A percentile compares a stretch with the other conserved stretches of the same genome.
These are phyloP conservation scores for Atrina japonica DNA, from an alignment of 2,888 invertebrate genomes.

Conservation along the genomic window DNA sequence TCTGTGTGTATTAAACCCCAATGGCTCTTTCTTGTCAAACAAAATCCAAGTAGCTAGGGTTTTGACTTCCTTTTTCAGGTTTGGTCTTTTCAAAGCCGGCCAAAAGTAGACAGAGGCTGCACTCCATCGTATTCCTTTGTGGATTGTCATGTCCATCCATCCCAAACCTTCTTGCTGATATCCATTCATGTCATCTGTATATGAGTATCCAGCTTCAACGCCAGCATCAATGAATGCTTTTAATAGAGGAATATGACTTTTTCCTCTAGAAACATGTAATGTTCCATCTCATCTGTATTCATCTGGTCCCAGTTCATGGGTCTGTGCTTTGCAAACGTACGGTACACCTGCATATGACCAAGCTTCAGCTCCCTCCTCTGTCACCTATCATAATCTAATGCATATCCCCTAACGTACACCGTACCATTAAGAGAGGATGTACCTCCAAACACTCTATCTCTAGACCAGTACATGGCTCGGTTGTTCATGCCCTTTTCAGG, in stretches of 20 bases:
- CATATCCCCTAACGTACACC: slow-evolving; percentile 88
- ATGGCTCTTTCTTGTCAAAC: slow-evolving; percentile 81
- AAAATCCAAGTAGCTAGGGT: too few species aligned
- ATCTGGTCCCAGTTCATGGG: too few species aligned
- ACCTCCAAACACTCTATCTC: slow-evolving; percentile 88
- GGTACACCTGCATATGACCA: slow-evolving; percentile 81
- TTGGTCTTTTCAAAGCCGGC: slow-evolving; percentile 83
- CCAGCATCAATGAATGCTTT: too few species aligned
- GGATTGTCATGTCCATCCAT: too few species aligned
- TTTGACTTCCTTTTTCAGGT: slow-evolving; percentile 86
- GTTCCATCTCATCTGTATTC: slow-evolving; percentile 82
- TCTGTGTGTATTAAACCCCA: slow-evolving; percentile 80
- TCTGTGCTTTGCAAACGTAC: too few species aligned
- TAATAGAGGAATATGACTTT: slow-evolving; percentile 80
- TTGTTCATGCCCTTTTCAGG: too few species aligned
- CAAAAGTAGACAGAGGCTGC: slow-evolving; percentile 87
- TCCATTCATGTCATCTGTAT: slow-evolving; percentile 82
- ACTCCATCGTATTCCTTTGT: slow-evolving; percentile 86
- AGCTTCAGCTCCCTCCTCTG: slow-evolving; percentile 88
- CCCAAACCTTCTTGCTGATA: too few species aligned
- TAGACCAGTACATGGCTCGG: slow-evolving; percentile 82
- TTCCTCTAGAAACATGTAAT: slow-evolving; percentile 80
- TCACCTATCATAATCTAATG: slow-evolving; percentile 89
- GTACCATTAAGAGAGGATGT: slow-evolving; percentile 92
- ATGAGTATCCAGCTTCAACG: slow-evolving; percentile 80